phyloP scores from a whole-genome alignment of 2,113 vertebrate genomes.

The Bujurquina vittata region DNA sequence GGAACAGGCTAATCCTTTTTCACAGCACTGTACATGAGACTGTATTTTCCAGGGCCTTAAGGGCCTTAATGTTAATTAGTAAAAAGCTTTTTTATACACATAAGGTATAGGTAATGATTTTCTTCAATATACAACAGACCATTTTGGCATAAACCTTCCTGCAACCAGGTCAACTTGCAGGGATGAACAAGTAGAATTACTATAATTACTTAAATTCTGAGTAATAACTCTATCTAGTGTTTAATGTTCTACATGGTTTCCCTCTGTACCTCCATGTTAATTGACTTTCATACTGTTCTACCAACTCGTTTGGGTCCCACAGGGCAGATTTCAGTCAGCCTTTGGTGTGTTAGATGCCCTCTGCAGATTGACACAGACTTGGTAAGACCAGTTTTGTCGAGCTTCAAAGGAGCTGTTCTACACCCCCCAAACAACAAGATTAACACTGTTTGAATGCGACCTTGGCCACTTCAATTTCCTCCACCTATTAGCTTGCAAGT shows the following conservation, averaged over 20 bases:
- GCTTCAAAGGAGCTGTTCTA: slow-evolving; percentile 75
- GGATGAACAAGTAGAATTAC: slow-evolving; percentile 36
- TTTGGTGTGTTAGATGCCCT: slow-evolving; percentile 34
- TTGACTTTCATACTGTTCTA: background rate
- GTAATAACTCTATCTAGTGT: background rate
- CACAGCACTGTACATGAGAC: background rate
- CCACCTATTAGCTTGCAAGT: slow-evolving; percentile 52
- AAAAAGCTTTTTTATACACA: background rate
- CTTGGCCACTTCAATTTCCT: slow-evolving; percentile 68
- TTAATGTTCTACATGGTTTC: background rate
- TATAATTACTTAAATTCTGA: background rate
- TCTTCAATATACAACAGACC: background rate
- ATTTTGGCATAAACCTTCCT: background rate
- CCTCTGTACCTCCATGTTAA: background rate
- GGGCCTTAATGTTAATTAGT: background rate
- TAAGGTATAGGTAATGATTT: background rate
- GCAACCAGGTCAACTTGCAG: slow-evolving; percentile 10
- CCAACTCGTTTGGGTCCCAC: background rate
- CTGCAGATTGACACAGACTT: slow-evolving; percentile 72
- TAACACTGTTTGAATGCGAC: slow-evolving; percentile 71
- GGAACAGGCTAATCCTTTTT: too few relatives aligned
- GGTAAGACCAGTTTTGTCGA: slow-evolving; percentile 62
- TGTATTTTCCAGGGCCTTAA: background rate
- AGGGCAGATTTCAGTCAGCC: slow-evolving; percentile 21
- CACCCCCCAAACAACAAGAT: slow-evolving; percentile 66